phyloP scores from a whole-genome alignment of 2,113 vertebrate genomes.

The Spizaetus ornatus region DNA sequence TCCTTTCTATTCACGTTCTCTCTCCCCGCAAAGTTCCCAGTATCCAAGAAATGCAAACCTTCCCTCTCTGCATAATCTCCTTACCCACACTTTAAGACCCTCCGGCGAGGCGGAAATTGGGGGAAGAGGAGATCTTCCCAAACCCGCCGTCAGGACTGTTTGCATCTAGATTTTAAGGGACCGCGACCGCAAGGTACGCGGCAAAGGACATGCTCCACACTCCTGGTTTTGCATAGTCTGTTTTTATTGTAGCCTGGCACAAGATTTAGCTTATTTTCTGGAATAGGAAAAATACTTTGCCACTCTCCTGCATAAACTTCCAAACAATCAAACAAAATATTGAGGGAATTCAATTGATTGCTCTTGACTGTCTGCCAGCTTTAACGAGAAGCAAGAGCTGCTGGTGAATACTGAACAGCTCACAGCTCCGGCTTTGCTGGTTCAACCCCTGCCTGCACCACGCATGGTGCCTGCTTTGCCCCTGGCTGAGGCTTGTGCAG shows the following conservation, averaged over 20 bases:
- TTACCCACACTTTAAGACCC: neutral
- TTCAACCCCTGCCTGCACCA: neutral
- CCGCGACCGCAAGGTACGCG: fast-evolving
- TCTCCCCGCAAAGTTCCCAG: neutral
- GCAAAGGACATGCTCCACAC: neutral
- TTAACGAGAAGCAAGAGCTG: neutral
- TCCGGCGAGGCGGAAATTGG: neutral
- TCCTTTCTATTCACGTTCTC: neutral
- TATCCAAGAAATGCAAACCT: neutral
- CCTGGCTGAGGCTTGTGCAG: neutral
- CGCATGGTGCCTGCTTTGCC: fast-evolving
- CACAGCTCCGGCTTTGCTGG: neutral
- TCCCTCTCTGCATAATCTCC: neutral
- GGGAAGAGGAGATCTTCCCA: neutral
- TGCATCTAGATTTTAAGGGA: neutral
- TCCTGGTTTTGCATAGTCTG: neutral
- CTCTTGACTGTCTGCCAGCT: neutral
- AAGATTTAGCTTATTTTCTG: neutral
- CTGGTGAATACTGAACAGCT: neutral
- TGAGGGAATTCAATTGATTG: neutral
- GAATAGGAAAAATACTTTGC: neutral
- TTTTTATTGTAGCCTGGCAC: neutral
- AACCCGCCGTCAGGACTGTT: fast-evolving
- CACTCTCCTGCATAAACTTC: neutral
- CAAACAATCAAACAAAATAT: neutral